These are phyloP conservation scores for Buathra laborator DNA, from an alignment of 2,888 invertebrate species.

Conservation along the genomic window DNA sequence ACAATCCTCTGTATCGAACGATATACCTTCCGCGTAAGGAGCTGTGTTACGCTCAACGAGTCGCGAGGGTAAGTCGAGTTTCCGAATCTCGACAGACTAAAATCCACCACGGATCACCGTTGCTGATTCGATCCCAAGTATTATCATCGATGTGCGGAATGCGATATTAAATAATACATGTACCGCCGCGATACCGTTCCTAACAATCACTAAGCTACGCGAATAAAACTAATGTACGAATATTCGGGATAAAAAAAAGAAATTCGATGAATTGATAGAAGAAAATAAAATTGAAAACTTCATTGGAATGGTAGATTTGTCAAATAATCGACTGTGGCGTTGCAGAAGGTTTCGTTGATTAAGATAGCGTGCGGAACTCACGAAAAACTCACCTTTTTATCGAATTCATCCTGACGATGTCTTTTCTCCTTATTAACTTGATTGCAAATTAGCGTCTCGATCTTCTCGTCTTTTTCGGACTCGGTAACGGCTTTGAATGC, in stretches of 20 bases:
- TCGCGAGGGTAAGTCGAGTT: constrained; percentile 45
- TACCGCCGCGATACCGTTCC: background rate
- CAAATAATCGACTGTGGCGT: background rate
- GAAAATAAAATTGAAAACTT: background rate
- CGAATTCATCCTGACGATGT: constrained; percentile 89
- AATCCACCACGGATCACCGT: constrained; percentile 53
- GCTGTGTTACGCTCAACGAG: constrained; percentile 53
- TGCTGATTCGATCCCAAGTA: background rate
- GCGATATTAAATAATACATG: background rate
- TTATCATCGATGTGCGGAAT: constrained; percentile 8
- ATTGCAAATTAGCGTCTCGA: constrained; percentile 86
- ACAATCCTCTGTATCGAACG: constrained; percentile 32
- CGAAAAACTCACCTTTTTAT: constrained; percentile 88
- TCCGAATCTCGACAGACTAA: constrained; percentile 46
- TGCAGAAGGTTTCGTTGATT: background rate
- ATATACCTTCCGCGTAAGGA: constrained; percentile 45
- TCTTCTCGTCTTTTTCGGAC: constrained; percentile 87
- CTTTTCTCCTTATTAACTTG: constrained; percentile 90
- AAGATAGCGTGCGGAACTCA: background rate
- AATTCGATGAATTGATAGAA: background rate
- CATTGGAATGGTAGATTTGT: background rate
- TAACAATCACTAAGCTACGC: background rate
- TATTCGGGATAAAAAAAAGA: too few relatives aligned
- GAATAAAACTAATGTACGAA: background rate
- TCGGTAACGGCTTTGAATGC: constrained; percentile 89